Base-by-base conservation (phyloP, 2,888 invertebrate species). In the Sylvicola cinctus region DNA sequence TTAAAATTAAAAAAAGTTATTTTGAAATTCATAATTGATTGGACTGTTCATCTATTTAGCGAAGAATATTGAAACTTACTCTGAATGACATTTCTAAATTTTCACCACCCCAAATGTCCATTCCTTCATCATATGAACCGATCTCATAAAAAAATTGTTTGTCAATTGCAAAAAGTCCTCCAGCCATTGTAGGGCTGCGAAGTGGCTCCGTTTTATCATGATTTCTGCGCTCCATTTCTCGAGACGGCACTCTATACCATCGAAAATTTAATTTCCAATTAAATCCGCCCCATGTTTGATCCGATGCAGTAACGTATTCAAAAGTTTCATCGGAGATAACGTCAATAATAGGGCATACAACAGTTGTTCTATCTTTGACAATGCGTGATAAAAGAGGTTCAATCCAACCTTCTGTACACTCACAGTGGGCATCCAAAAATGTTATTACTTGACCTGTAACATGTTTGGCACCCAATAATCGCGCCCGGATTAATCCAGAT, bases 221-320 rank as follows among this genome's bases (percentile, higher is more conserved):
- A 37, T 83, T 81, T 43, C 96, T 66, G 32, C 98, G 69, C 38
- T 84, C 74, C 80, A 95, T 83, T 63, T 98, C 98, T 43, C 96
- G 69, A 52, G 91, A 87, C 0, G 98, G 95, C 16, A 98, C 96
- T 38, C 93, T 75, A 60, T 98, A 98, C 93, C 93, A 95, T 64
- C 96, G 75, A 62, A 98, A 98, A 62, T 96, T 96, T 35, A 98
- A 68, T 60, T 95, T 95, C 96, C 96, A 96, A 62, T 96, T 98
- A 62, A 98, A 98, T 16, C 96, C 96, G 41, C 96, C 96, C 95
- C 96, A 98, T 1, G 96, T 98, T 76, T 93, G 91, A 55, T 98
- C 96, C 2, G 93, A 93, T 2, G 96, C 96, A 33, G 93, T 85
- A 41, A 96, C 88, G 62, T 98, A 98, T 60, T 96, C 95, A 60